Evolutionary conservation across 1,140 invertebrate species (phyloP).

Genomic region (Heliconius hewitsoni): DNA sequence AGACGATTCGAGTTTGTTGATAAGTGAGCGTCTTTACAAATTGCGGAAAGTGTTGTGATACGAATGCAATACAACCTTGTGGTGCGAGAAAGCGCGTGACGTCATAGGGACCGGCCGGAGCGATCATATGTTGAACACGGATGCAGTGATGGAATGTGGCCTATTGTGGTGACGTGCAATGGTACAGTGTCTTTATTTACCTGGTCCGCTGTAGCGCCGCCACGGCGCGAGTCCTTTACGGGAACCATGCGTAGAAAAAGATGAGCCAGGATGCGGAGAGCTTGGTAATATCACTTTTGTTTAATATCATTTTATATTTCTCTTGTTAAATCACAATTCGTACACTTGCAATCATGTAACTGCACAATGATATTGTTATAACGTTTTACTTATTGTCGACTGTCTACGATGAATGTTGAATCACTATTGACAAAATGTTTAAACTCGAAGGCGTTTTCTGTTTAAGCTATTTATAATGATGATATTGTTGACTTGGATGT

Average conservation of each 20-base stretch:
- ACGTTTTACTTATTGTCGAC: slow-evolving; percentile 2
- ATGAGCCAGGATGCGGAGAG: slow-evolving; percentile 80
- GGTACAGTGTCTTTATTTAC: slow-evolving; percentile 65
- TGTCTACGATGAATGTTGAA: slow-evolving; percentile 34
- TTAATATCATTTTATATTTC: slow-evolving; percentile 26
- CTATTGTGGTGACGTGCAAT: slow-evolving; percentile 75
- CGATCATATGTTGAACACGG: slow-evolving; percentile 80
- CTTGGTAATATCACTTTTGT: slow-evolving; percentile 79
- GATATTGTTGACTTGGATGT: slow-evolving; percentile 53
- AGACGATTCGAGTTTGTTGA: slow-evolving; percentile 39
- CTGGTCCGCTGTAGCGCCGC: slow-evolving; percentile 63
- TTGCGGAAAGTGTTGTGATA: slow-evolving; percentile 32
- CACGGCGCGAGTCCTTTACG: slow-evolving; percentile 64
- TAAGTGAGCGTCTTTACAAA: slow-evolving; percentile 44
- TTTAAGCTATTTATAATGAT: slow-evolving; percentile 70
- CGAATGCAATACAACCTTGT: slow-evolving; percentile 60
- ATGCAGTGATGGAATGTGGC: slow-evolving; percentile 81
- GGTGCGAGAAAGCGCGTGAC: slow-evolving; percentile 76
- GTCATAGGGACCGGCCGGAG: slow-evolving; percentile 72
- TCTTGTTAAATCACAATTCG: neutral
- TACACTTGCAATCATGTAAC: neutral
- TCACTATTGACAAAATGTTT: slow-evolving; percentile 45
- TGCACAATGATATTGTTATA: neutral
- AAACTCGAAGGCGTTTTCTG: slow-evolving; percentile 48
- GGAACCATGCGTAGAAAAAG: slow-evolving; percentile 79